A percentile compares a stretch with the other conserved stretches of the same genome.
These are phyloP conservation scores for Vespertilio murinus DNA, from an alignment of 2,797 vertebrate species.

Conservation along the genomic window DNA sequence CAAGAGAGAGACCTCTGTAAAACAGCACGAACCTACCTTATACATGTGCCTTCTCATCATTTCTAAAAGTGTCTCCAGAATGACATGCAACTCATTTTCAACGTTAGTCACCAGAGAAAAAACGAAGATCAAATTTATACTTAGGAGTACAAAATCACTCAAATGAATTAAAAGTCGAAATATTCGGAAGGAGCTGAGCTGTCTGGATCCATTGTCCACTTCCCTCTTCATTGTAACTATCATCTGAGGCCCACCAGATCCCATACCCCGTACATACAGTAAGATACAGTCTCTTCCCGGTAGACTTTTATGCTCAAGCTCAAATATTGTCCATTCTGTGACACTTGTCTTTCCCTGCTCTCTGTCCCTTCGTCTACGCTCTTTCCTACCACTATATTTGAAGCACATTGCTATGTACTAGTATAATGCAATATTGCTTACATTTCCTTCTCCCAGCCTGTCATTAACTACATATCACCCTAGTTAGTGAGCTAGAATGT, in stretches of 20 bases:
- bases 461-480: not conserved
- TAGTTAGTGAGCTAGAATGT: not conserved
- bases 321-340: not conserved
- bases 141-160: not conserved
- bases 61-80: not conserved
- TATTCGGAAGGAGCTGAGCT: not conserved
- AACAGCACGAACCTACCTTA: conserved; percentile 28
- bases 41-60: not conserved
- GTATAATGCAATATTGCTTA: too few relatives aligned
- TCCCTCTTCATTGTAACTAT: not conserved
- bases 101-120: not conserved
- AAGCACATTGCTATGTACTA: too few relatives aligned
- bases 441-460: not conserved
- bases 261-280: not conserved
- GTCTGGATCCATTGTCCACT: not conserved
- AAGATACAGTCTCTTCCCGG: not conserved
- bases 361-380: not conserved
- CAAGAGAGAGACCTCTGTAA: conserved; percentile 21
- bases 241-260: not conserved
- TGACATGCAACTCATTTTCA: not conserved
- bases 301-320: not conserved
- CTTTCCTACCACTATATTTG: too few relatives aligned
- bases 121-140: not conserved
- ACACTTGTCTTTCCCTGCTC: not conserved
- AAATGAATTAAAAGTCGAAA: not conserved